Percentiles rank a stretch among this genome's conserved stretches.
Evolutionary conservation across 53 echinoderm and acorn worm species (phyloP).

Genomic region (Temnopleurus reevesii): DNA sequence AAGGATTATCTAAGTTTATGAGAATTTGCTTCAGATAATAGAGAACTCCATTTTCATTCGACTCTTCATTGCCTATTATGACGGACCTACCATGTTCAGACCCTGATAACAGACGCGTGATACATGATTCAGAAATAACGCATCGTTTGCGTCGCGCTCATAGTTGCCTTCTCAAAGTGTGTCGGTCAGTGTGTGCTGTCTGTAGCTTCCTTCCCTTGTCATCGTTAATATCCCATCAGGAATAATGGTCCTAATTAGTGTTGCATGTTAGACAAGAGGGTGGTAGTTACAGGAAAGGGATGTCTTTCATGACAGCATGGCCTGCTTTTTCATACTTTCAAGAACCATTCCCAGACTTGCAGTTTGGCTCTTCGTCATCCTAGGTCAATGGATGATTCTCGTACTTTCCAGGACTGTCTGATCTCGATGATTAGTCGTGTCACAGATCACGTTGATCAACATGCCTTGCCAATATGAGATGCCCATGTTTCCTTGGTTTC

Average conservation of each 20-base stretch:
- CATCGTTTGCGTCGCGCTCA: too few species aligned
- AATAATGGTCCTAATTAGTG: conserved; percentile 4
- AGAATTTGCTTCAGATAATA: too few species aligned
- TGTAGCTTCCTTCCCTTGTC: neutral
- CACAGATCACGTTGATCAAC: too few species aligned
- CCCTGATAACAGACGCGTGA: too few species aligned
- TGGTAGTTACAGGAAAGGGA: neutral
- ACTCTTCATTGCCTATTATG: too few species aligned
- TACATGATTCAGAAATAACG: too few species aligned
- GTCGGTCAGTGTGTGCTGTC: conserved; percentile 24
- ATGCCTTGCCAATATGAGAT: too few species aligned
- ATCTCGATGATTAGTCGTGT: neutral
- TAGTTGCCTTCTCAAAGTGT: neutral
- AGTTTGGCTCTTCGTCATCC: neutral
- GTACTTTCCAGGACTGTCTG: neutral
- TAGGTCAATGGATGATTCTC: neutral
- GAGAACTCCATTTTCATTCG: too few species aligned
- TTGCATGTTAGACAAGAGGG: neutral
- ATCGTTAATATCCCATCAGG: neutral
- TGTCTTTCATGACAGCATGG: neutral
- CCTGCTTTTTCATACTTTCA: neutral
- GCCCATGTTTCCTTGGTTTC: too few species aligned
- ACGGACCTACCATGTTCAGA: too few species aligned
- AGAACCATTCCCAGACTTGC: neutral
- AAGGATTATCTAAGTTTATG: too few species aligned